Percentiles rank a stretch among this genome's conserved stretches.
Evolutionary conservation across 30 jellyfish, hydroid and myxozoan genomes (phyloP).

Genomic region (Cassiopea xamachana): DNA sequence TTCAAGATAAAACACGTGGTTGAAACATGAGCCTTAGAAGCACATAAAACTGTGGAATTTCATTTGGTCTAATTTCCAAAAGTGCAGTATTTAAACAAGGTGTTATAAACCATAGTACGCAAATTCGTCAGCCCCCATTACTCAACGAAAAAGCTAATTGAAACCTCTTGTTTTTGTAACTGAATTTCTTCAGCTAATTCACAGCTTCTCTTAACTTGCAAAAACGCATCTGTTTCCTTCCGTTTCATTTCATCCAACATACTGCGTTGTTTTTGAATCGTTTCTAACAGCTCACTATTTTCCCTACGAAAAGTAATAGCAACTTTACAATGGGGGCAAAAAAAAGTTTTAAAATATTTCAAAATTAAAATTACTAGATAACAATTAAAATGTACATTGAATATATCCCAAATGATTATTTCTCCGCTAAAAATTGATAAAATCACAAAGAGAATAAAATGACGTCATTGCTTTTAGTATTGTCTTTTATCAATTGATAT

Average conservation of each 20-base stretch:
- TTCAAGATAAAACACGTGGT: no score
- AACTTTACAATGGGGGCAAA: neutral
- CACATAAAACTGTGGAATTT: no score
- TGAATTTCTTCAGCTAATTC: constrained; percentile 87
- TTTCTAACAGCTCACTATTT: constrained; percentile 63
- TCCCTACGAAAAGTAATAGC: constrained; percentile 48
- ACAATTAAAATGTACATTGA: no score
- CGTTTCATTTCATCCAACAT: constrained; percentile 49
- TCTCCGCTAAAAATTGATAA: no score
- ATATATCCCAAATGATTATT: no score
- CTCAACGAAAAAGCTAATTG: no score
- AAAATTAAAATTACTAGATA: no score
- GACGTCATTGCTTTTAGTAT: no score
- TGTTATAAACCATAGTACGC: neutral
- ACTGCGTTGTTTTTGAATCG: constrained; percentile 65
- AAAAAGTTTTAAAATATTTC: no score
- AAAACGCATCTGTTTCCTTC: constrained; percentile 79
- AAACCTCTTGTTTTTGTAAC: constrained; percentile 85
- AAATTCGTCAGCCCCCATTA: no score
- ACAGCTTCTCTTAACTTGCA: constrained; percentile 87
- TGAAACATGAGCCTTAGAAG: no score
- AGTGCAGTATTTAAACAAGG: neutral
- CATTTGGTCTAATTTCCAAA: neutral
- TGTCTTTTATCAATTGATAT: neutral
- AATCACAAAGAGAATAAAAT: no score